phyloP scores from a whole-genome alignment of 2,113 vertebrate genomes.

The Triplophysa tibetana region DNA sequence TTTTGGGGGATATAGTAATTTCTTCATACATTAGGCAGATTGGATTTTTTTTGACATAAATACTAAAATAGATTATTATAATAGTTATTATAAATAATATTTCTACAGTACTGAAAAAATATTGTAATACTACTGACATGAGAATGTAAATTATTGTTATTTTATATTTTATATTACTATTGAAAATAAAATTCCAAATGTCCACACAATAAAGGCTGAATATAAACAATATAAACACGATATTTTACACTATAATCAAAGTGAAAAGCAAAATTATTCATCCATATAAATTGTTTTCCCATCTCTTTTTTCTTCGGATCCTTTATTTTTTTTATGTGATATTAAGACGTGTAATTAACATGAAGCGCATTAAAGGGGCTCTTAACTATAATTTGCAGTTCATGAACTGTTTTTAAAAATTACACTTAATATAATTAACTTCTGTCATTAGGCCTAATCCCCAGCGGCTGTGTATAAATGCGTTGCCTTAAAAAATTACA shows the following conservation, averaged over 20 bases:
- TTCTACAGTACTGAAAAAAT: too few relatives aligned
- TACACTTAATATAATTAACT: conserved; percentile 85
- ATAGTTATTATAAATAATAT: too few relatives aligned
- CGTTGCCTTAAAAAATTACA: conserved; percentile 72
- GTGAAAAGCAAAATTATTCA: conserved; percentile 8
- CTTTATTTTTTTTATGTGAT: conserved; percentile 61
- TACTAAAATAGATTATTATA: too few relatives aligned
- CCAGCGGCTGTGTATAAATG: conserved; percentile 73
- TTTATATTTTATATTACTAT: neutral
- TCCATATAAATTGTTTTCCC: conserved; percentile 27
- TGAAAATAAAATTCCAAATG: neutral
- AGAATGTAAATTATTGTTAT: neutral
- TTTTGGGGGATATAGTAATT: too few relatives aligned
- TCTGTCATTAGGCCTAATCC: conserved; percentile 82
- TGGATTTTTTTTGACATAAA: too few relatives aligned
- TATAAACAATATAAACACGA: neutral
- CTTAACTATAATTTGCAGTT: conserved; percentile 84
- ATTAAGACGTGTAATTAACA: conserved; percentile 80
- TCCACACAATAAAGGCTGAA: neutral
- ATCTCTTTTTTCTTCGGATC: conserved; percentile 43
- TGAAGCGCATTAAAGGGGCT: conserved; percentile 79
- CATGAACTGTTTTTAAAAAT: conserved; percentile 85
- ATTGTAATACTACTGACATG: too few relatives aligned
- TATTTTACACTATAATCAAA: neutral
- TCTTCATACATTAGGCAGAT: too few relatives aligned